A percentile compares a stretch with the other conserved stretches of the same genome.
Conservation (phyloP, 1,140 invertebrate genomes). For the Oncopodura yosiiana region DNA sequence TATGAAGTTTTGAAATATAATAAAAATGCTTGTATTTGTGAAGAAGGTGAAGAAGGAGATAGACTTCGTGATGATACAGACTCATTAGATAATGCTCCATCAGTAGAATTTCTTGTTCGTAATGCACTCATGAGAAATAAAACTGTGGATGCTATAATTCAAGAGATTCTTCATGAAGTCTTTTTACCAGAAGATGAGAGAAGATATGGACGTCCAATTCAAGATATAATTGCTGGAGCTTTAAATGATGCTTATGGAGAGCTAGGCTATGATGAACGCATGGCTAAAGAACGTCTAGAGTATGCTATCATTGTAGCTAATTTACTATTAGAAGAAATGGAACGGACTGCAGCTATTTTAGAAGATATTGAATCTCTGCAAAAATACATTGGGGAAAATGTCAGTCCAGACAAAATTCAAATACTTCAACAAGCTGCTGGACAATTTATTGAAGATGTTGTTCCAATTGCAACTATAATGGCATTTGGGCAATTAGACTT, state of each 20-base stretch:
- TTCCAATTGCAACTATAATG: conserved; percentile 12
- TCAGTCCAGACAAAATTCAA: conserved; percentile 1
- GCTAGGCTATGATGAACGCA: neutral
- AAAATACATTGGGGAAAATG: neutral
- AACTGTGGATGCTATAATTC: conserved; percentile 16
- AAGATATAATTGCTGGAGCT: conserved; percentile 1
- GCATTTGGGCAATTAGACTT: conserved; percentile 22
- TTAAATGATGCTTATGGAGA: conserved; percentile 14
- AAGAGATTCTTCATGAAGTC: conserved; percentile 8
- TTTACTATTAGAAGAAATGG: conserved; percentile 14
- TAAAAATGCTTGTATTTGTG: conserved; percentile 17
- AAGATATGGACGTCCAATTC: conserved; percentile 2
- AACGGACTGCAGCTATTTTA: conserved; percentile 12
- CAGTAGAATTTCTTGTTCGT: conserved; percentile 28
- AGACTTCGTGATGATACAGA: neutral
- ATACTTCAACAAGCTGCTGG: conserved; percentile 5
- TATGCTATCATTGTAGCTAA: conserved; percentile 18
- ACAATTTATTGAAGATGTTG: conserved; percentile 16
- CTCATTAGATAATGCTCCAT: conserved; percentile 19
- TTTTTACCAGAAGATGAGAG: neutral
- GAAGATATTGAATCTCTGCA: conserved; percentile 17
- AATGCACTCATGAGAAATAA: conserved; percentile 12
- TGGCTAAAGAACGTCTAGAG: conserved; percentile 9
- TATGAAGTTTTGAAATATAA: conserved; percentile 11
- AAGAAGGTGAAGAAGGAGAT: conserved; percentile 1